Evolutionary conservation across 2,113 vertebrate genomes (phyloP), one percentile per base, ranked within the genome.

Genomic region (Mola mola): DNA sequence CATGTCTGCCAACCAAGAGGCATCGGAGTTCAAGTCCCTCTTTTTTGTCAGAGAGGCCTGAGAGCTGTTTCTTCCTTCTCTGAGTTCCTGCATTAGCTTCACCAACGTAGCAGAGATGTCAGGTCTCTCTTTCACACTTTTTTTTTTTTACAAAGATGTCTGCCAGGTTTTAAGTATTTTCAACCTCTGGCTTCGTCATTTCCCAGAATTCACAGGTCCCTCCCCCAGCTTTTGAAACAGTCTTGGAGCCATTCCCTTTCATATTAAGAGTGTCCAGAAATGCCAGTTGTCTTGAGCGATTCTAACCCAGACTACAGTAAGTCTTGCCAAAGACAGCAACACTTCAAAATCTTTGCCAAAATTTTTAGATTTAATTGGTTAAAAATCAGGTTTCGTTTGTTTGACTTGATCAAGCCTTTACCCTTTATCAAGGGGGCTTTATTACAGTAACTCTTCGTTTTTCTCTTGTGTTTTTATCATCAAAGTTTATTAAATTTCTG

Each of bases 151-250:
- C 15, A 44, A 12, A 50, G 16, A 41, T 26, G 0, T 38, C 28
- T 42, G 20, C 20, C 9, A 61, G 9, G 11, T 29, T 48, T 41
- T 52, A 31, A 37, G 6, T 20, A 4, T 22, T 53, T 61, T 34
- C 47, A 51, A 42, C 15, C 26, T 47, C 37, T 20, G 11, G 21
- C 11, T 17, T 20, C 6, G 0, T 6, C 8, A 0, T 60, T 58
- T 64, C 51, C 34, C 20, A 44, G 20, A 55, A 75, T 44, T 60
- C 41, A 40, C 22, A 46, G 20, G 44, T 56, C 8, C 9, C 31
- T 26, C 8, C 46, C 28, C 31, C 12, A 46, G 31, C 9, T 37
- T 13, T n/a, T n/a, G n/a, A n/a, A n/a, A n/a, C n/a, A n/a, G n/a
- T n/a, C n/a, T 44, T 50, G 42, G 36, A 64, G 17, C 24, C 1